Base-by-base conservation (phyloP, 2,113 vertebrate species). In the Upupa epops region DNA sequence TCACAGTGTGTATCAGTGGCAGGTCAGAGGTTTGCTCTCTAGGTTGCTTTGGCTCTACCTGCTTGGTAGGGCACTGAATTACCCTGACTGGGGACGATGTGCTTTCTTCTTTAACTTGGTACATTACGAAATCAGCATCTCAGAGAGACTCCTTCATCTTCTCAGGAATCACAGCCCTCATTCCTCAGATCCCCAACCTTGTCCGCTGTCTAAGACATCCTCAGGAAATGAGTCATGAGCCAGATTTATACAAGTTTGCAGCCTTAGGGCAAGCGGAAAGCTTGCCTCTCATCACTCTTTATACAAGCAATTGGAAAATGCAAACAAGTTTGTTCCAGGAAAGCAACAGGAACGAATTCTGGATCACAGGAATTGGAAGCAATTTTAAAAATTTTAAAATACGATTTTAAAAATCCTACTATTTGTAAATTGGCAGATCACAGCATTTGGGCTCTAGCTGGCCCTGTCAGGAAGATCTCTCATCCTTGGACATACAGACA, bases 191-290 rank as follows among this genome's bases (percentile, higher is more conserved):
- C 88, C 82, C 29, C 76, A 86, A 59, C 56, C 51, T 90, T 56
- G 37, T 86, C 77, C 91, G 81, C 69, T 92, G 60, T 60, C 16
- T 3, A 73, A 86, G 89, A 74, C 86, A 60, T 88, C 92, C 83
- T 92, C 83, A 93, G 83, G 89, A 96, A 93, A 77, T 83, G 76
- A 90, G 52, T 93, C 83, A 90, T 84, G 83, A 86, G 52, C 83
- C 65, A 78, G 83, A 90, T 90, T 90, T 93, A 92, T 40, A 92
- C 40, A 86, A 93, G 58, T 86, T 78, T 64, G 45, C 81, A 78
- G 90, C 83, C 88, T 77, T 34, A 83, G 86, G 92, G 92, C 88
- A 92, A 59, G 51, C 72, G 86, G 83, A 59, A 91, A 76, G 40
- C 61, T 94, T 56, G 76, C 76, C 49, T 90, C 83, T 88, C 83